phyloP scores from a whole-genome alignment of 2,113 vertebrate species.

The Embiotoca jacksoni region DNA sequence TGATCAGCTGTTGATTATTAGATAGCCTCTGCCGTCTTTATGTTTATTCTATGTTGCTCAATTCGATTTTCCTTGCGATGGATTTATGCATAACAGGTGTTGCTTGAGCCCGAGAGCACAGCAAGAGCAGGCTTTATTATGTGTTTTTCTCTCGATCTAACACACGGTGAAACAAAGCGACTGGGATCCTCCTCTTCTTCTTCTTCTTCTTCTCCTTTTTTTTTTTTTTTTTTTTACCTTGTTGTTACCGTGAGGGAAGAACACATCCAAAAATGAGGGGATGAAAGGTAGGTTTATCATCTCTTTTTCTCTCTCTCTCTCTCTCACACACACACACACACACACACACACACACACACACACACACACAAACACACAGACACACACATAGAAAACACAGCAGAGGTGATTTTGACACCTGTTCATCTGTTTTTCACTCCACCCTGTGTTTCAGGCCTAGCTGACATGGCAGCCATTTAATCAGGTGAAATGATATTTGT shows the following conservation, averaged over 20 bases:
- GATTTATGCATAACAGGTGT: constrained; percentile 83
- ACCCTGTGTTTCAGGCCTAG: constrained; percentile 65
- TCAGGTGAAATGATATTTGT: constrained; percentile 65
- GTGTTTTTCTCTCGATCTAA: constrained; percentile 61
- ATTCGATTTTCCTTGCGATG: constrained; percentile 57
- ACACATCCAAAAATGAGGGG: constrained; percentile 54
- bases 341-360: constrained; percentile 7
- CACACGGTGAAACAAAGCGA: constrained; percentile 66
- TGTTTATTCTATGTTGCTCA: constrained; percentile 63
- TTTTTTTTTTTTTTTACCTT: neutral
- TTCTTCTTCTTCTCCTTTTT: no score
- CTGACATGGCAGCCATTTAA: constrained; percentile 64
- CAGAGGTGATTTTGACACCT: constrained; percentile 80
- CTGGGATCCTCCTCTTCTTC: constrained; percentile 26
- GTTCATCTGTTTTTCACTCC: constrained; percentile 71
- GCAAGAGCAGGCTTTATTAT: constrained; percentile 68
- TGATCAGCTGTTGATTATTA: constrained; percentile 75
- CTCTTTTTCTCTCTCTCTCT: neutral
- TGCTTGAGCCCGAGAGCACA: constrained; percentile 69
- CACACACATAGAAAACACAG: constrained; percentile 21
- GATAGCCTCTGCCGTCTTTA: constrained; percentile 38
- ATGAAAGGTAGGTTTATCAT: constrained; percentile 80
- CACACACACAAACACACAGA: neutral
- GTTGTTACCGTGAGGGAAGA: constrained; percentile 40
- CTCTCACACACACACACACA: neutral